Conservation (phyloP, 2,797 vertebrate species). For the Gephyroberyx darwinii region DNA sequence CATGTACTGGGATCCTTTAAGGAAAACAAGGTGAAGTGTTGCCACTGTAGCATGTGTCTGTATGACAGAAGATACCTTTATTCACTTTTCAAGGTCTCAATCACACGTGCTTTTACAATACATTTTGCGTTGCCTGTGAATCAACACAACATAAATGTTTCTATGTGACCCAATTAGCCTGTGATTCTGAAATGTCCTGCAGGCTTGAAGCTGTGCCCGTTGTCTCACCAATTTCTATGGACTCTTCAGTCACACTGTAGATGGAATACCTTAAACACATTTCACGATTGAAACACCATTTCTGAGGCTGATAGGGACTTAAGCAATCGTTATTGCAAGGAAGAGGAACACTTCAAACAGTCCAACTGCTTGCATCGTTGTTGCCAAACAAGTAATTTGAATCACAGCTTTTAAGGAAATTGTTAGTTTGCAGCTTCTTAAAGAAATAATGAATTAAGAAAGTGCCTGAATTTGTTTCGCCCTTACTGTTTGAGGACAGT, state of each 20-base stretch:
- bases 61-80: conserved; percentile 69
- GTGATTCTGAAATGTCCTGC: conserved; percentile 66
- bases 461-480: conserved; percentile 99
- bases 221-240: conserved; percentile 41
- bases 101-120: conserved; percentile 72
- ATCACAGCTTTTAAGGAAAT: conserved; percentile 83
- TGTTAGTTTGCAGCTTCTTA: conserved; percentile 82
- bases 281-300: conserved; percentile 61
- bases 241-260: conserved; percentile 50
- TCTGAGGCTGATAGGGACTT: conserved; percentile 68
- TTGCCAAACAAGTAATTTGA: conserved; percentile 87
- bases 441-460: conserved; percentile 87
- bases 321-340: conserved; percentile 62
- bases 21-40: conserved; percentile 66
- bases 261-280: conserved; percentile 64
- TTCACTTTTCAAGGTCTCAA: conserved; percentile 74
- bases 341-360: conserved; percentile 68
- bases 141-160: conserved; percentile 50
- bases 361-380: conserved; percentile 73
- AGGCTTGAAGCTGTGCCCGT: conserved; percentile 61
- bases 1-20: conserved; percentile 72
- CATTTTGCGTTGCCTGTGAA: conserved; percentile 72
- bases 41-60: conserved; percentile 77
- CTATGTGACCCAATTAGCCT: conserved; percentile 68
- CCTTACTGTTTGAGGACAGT: conserved; percentile 90